Conservation (phyloP, 2,888 invertebrate species). For the Venusia cambrica region DNA sequence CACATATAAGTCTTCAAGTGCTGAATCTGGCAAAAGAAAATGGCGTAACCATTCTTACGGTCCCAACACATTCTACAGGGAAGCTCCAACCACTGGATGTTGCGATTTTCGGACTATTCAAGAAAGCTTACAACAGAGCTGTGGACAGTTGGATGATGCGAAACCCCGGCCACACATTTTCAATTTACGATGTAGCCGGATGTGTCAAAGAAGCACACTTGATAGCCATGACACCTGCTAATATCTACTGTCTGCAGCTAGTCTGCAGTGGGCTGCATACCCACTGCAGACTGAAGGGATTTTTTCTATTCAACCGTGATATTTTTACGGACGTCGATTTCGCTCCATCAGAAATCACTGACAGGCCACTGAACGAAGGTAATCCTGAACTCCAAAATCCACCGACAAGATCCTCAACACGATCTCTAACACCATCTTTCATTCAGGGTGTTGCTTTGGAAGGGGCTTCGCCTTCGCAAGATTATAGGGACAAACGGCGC, state of each 20-base stretch:
- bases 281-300: too few species aligned
- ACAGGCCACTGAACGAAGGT: too few species aligned
- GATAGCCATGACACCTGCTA: constrained; percentile 43
- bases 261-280: constrained; percentile 29
- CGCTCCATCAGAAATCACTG: constrained; percentile 1
- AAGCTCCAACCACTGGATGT: constrained; percentile 32
- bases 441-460: too few species aligned
- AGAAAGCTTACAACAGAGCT: constrained; percentile 22
- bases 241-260: constrained; percentile 28
- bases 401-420: too few species aligned
- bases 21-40: constrained; percentile 26
- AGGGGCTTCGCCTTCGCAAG: too few species aligned
- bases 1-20: constrained; percentile 24
- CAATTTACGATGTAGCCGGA: constrained; percentile 49
- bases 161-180: constrained; percentile 49
- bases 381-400: too few species aligned
- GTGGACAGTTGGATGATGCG: constrained; percentile 45
- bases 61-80: constrained; percentile 29
- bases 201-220: constrained; percentile 33
- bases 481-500: too few species aligned
- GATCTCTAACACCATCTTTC: too few species aligned
- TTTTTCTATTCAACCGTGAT: constrained; percentile 28
- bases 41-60: constrained; percentile 28
- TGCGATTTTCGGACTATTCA: constrained; percentile 27
- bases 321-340: constrained; percentile 31